A percentile compares a stretch with the other conserved stretches of the same genome.
These are phyloP conservation scores for Turdus rufiventris DNA, from an alignment of 2,113 vertebrate species.

Conservation along the genomic window DNA sequence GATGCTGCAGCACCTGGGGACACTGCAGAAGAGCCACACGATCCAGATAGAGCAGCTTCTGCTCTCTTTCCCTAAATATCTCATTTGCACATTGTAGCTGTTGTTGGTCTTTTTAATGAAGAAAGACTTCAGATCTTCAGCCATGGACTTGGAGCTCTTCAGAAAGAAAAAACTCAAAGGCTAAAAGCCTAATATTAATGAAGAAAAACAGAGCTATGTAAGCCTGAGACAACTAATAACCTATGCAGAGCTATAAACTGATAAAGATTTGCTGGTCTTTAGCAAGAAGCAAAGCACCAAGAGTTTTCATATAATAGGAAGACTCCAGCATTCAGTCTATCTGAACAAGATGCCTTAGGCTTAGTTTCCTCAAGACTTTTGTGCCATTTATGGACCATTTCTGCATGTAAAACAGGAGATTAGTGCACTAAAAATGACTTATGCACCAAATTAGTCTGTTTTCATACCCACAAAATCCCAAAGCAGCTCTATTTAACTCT, in stretches of 20 bases:
- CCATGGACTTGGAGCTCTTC: background rate
- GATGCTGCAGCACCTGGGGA: background rate
- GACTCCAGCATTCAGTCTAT: slow-evolving; percentile 3
- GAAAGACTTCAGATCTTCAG: background rate
- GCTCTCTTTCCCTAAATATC: background rate
- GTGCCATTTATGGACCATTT: slow-evolving; percentile 57
- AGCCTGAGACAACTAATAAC: slow-evolving; percentile 26
- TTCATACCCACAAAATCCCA: slow-evolving; percentile 58
- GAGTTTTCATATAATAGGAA: slow-evolving; percentile 25
- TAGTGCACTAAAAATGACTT: slow-evolving; percentile 67
- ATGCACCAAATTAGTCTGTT: slow-evolving; percentile 66
- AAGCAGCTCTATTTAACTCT: slow-evolving; percentile 63
- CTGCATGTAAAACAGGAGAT: slow-evolving; percentile 61
- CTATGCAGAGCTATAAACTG: background rate
- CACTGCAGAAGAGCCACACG: background rate
- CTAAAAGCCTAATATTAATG: slow-evolving; percentile 40
- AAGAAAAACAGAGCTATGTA: slow-evolving; percentile 49
- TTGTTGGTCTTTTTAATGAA: slow-evolving; percentile 33
- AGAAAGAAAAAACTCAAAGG: slow-evolving; percentile 1
- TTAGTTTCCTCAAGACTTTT: slow-evolving; percentile 44
- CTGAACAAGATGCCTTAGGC: slow-evolving; percentile 1
- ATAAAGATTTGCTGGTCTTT: slow-evolving; percentile 17
- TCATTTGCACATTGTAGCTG: background rate
- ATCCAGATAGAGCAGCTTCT: background rate
- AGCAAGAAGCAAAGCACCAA: background rate